Conservation (phyloP, 2,797 vertebrate species). For the Pseudotriccus pelzelni region DNA sequence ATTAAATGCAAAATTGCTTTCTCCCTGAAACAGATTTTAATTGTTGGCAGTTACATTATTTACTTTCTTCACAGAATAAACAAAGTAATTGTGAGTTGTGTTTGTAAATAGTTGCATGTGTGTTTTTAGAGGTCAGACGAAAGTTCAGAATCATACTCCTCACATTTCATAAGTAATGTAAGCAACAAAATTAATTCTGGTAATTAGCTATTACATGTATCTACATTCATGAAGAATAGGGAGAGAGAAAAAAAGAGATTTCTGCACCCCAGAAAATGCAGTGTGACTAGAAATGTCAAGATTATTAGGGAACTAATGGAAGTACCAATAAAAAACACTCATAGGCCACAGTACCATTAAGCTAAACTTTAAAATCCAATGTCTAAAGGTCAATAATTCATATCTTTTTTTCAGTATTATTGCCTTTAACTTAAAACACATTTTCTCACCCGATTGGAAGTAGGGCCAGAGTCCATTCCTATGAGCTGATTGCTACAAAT, state of each 20-base stretch:
- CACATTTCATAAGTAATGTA: neutral
- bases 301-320: conserved; percentile 4
- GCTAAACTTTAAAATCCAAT: conserved; percentile 1
- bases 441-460: conserved; percentile 21
- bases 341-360: neutral
- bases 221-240: neutral
- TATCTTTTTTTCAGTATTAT: neutral
- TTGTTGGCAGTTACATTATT: neutral
- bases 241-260: neutral
- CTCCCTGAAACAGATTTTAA: neutral
- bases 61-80: neutral
- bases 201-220: neutral
- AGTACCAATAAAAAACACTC: conserved; percentile 29
- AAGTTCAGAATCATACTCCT: neutral
- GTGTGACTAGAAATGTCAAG: neutral
- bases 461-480: conserved; percentile 30
- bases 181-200: neutral
- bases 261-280: neutral
- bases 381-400: conserved; percentile 46
- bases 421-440: conserved; percentile 41
- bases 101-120: neutral
- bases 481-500: conserved; percentile 27
- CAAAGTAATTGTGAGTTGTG: neutral
- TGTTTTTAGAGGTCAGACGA: neutral
- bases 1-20: neutral